Base-by-base conservation (phyloP, 2,113 vertebrate genomes). In the Anguilla japonica region DNA sequence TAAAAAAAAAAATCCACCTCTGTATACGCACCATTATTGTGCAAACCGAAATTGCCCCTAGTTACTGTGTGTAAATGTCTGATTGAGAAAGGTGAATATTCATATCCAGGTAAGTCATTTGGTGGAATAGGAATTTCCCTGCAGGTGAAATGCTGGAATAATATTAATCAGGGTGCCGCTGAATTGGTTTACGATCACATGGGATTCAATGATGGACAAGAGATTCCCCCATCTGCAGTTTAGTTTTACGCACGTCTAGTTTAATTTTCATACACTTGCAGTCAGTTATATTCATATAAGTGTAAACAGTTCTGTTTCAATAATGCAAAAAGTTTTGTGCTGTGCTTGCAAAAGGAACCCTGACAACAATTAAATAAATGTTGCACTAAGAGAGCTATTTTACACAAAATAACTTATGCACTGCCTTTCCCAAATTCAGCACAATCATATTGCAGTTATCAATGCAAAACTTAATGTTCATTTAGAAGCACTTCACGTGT, bases 21-120 rank as follows among this genome's bases (percentile, higher is more conserved):
- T 56, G 41, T 81, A 82, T 26, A 84, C 20, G 39, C 29, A 29
- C 14, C 40, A 0, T 41, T 40, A 78, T 87, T 84, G 83, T 86
- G 82, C 75, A 89, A 88, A 90, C 34, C 39, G 71, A 4, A 29
- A 83, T 13, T 41, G 41, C 46, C 53, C n/a, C 63, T 15, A 41
- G 41, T 56, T 87, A 78, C 85, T 91, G 50, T 71, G 41, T 57
- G 85, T 75, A 84, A 89, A 78, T 87, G 81, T 84, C 84, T 22
- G 79, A 39, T 71, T 82, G 84, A 43, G 34, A n/a, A 40, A 75
- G 20, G 29, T 53, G 50, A 75, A 46, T 80, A 75, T 53, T 82
- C 4, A 84, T 4, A 26, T n/a, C 43, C 15, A 9, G 75, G 41
- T 29, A 53, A 34, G 46, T 53, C 8, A 26, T 41, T 63, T 11